A percentile compares a stretch with the other conserved stretches of the same genome.
These are phyloP conservation scores for Mystacides longicornis DNA, from an alignment of 2,888 invertebrate species.

Conservation along the genomic window DNA sequence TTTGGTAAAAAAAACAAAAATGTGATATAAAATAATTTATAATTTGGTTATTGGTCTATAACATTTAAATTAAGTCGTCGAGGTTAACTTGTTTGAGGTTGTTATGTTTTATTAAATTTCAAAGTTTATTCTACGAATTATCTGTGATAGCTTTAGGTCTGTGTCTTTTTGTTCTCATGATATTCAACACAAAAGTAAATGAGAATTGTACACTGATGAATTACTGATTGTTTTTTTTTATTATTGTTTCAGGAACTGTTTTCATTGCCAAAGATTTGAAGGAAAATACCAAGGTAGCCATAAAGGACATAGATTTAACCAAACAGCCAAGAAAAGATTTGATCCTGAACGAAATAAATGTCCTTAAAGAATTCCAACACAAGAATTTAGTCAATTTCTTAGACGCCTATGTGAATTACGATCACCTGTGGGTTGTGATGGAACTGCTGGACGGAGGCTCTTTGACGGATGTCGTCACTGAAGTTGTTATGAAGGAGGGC, in stretches of 20 bases:
- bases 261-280: conserved; percentile 78
- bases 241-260: conserved; percentile 66
- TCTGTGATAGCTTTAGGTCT: too few species aligned
- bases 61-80: too few species aligned
- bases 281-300: conserved; percentile 73
- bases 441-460: conserved; percentile 93
- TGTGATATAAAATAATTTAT: too few species aligned
- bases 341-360: conserved; percentile 89
- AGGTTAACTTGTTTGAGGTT: too few species aligned
- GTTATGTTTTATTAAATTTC: too few species aligned
- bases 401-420: conserved; percentile 84
- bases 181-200: too few species aligned
- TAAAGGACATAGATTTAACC: conserved; percentile 91
- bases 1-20: too few species aligned
- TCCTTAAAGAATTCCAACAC: conserved; percentile 86
- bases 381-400: conserved; percentile 93
- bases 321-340: conserved; percentile 95
- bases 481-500: conserved; percentile 93
- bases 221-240: background rate
- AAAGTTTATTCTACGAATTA: too few species aligned
- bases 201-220: background rate
- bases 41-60: too few species aligned
- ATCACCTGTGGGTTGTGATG: conserved; percentile 96
- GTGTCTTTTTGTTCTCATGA: too few species aligned
- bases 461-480: conserved; percentile 93